Evolutionary conservation across 2,113 vertebrate species (phyloP), one percentile per base, ranked within the genome.

Genomic region (Megaceryle maxima): DNA sequence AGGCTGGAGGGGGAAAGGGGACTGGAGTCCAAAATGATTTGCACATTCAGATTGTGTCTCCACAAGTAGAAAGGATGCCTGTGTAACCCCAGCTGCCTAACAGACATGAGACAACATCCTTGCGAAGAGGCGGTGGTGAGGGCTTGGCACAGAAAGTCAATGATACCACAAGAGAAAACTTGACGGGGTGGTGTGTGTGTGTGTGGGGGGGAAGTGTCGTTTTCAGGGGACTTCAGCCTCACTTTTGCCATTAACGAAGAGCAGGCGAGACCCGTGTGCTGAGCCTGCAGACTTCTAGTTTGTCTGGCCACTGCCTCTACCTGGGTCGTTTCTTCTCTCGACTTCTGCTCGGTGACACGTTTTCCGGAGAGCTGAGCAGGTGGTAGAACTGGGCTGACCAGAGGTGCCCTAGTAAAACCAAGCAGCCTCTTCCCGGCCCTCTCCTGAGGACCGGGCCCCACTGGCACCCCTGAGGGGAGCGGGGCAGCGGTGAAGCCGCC

Each of bases 311-410:
- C 19, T 6, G 28, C 26, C 13, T 31, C 43, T 22, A 16, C 26
- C 16, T 28, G 4, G 46, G 31, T 20, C 29, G 4, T 8, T 44
- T 51, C 73, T 25, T 41, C 21, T 10, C 43, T 35, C 22, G 4
- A 7, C 21, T 50, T 35, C 29, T 15, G 26, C 63, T 33, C 25
- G 3, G 3, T 16, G n/a, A 19, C 1, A 6, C 18, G 1, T 1
- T 29, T 44, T 35, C 13, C 4, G 1, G 41, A 29, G 43, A 6
- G 4, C 26, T 4, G 20, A 31, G 35, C 1, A 3, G 10, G 24
- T 14, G 1, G 14, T 1, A 2, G 13, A 16, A 9, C 31, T 18
- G 0, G 11, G 13, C 16, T 19, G 24, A 35, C 24, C 16, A 2
- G 20, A 2, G 26, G 15, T 9, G 8, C 13, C 7, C 3, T 7